These are phyloP conservation scores for Hyposoter dolosus DNA, from an alignment of 2,888 invertebrate genomes.

Conservation along the genomic window DNA sequence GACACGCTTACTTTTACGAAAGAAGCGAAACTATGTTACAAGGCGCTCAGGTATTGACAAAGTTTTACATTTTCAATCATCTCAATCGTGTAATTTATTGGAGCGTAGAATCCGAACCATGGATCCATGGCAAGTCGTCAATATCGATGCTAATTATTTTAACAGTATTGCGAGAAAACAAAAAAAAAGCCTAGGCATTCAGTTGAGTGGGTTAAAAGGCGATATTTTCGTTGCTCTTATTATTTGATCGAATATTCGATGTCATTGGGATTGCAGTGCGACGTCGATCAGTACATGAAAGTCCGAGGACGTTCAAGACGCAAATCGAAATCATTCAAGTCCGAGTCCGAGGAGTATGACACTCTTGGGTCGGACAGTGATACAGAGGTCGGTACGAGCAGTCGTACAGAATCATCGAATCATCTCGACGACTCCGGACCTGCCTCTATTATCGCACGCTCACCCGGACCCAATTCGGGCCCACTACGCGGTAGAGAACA, in stretches of 20 bases:
- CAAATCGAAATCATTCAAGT: constrained; percentile 86
- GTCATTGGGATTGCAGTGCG: constrained; percentile 84
- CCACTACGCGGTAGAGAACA: constrained; percentile 84
- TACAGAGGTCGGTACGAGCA: constrained; percentile 85
- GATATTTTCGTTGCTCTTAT: background rate
- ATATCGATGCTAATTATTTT: no score
- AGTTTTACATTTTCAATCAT: background rate
- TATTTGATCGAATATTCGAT: background rate
- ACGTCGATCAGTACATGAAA: constrained; percentile 85
- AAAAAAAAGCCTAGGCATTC: no score
- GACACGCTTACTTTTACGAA: constrained; percentile 83
- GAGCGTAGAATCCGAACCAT: no score
- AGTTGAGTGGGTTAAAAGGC: background rate
- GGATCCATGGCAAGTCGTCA: no score
- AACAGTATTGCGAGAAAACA: no score
- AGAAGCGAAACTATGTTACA: constrained; percentile 83
- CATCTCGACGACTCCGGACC: constrained; percentile 85
- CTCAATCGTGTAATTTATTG: no score
- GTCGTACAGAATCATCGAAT: constrained; percentile 85
- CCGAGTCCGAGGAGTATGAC: constrained; percentile 87
- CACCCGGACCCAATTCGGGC: constrained; percentile 83
- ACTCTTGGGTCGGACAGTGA: constrained; percentile 87
- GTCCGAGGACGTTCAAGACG: constrained; percentile 84
- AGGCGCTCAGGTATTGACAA: constrained; percentile 78
- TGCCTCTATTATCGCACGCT: constrained; percentile 80